Evolutionary conservation across 2,113 vertebrate species (phyloP), one percentile per base, ranked within the genome.

Genomic region (Pseudorectes ferrugineus): DNA sequence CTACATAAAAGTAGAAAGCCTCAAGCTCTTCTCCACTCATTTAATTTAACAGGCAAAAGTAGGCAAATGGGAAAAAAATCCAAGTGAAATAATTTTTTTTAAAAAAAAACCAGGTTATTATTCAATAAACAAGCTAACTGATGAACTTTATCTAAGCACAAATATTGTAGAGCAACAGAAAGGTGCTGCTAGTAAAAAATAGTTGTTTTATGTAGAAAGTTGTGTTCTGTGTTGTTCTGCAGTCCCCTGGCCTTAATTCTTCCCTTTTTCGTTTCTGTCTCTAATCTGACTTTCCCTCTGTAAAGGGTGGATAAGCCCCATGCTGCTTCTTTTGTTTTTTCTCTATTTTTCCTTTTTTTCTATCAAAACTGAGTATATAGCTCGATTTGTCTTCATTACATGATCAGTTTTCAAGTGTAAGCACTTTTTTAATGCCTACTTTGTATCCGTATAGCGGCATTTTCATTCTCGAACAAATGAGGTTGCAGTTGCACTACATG

Each of bases 1-100:
- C 68, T 66, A 3, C 29, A 38, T 22, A 38, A 70, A 92, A 68
- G 19, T 62, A 83, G 58, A 90, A 84, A 90, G 35, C 5, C 11
- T 62, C 46, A 73, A 0, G 1, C 21, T 65, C 28, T 59, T 17
- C 43, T 61, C 22, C 10, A 46, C 14, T 71, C 1, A 0, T 79
- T 81, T 46, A n/a, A 52, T 76, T 72, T 84, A 84, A 74, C 10
- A 51, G 20, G 35, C 4, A 87, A 80, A 89, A 75, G 12, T 14
- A 80, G 70, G 8, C 3, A 93, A 89, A 61, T 6, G 25, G 25
- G 49, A 31, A 31, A 73, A 88, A 80, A 59, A 67, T 16, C 18
- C 8, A 62, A 83, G 10, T 36, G 8, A 73, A 85, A 57, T 38
- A 33, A n/a, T 77, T 78, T 59, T 26, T 5, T 48, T 21, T 25